Conservation (phyloP, 2,113 vertebrate species). For the Oenanthe melanoleuca region DNA sequence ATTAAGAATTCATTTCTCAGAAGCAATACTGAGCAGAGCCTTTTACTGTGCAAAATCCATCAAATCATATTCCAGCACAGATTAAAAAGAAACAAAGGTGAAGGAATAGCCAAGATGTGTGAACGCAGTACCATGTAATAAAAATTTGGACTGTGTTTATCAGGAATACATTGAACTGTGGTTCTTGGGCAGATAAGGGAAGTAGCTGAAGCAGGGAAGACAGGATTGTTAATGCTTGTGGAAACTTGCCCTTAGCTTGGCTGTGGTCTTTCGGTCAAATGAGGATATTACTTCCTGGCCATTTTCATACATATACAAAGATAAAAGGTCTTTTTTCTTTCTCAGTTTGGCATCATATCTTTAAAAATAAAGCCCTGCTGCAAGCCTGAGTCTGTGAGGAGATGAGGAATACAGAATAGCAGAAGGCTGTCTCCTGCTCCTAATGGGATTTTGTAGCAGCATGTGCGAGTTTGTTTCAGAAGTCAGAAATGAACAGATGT, state of each 20-base stretch:
- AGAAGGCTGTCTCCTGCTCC: slow-evolving; percentile 79
- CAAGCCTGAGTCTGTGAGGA: slow-evolving; percentile 34
- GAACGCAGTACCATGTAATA: background rate
- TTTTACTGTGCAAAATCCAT: slow-evolving; percentile 15
- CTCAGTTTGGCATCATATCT: slow-evolving; percentile 47
- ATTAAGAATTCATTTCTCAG: slow-evolving; percentile 47
- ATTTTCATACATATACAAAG: background rate
- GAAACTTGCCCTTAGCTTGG: slow-evolving; percentile 34
- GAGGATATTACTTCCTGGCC: background rate
- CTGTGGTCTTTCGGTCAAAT: background rate
- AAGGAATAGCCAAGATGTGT: slow-evolving; percentile 16
- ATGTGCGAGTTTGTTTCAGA: slow-evolving; percentile 88
- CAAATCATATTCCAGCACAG: background rate
- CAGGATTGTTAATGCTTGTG: background rate
- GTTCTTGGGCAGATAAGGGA: background rate
- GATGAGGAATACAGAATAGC: slow-evolving; percentile 74
- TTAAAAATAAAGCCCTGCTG: slow-evolving; percentile 63
- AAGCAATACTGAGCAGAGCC: background rate
- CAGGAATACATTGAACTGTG: background rate
- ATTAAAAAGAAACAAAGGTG: slow-evolving; percentile 4
- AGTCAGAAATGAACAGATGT: slow-evolving; percentile 94
- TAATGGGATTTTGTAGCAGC: slow-evolving; percentile 86
- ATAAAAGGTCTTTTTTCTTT: slow-evolving; percentile 27
- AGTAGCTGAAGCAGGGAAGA: background rate
- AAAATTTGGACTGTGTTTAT: slow-evolving; percentile 2